A percentile compares a stretch with the other conserved stretches of the same genome.
phyloP scores from a whole-genome alignment of 2,113 vertebrate genomes.

The Poecilia latipinna region DNA sequence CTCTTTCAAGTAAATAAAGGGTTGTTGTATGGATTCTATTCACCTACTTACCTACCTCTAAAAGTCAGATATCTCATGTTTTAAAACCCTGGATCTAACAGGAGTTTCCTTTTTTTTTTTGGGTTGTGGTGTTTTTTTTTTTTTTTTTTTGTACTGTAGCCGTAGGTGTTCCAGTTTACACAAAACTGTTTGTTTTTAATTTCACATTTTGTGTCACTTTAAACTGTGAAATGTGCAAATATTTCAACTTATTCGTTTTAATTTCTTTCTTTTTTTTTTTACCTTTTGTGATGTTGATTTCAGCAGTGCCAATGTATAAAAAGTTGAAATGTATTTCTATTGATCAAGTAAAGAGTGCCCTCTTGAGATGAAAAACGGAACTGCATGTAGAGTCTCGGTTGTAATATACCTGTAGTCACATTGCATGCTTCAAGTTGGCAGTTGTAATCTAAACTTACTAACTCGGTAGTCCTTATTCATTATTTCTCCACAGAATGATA shows the following conservation, averaged over 20 bases:
- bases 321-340: background rate
- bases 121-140: background rate
- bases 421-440: too few relatives aligned
- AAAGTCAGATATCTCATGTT: background rate
- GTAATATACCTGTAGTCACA: background rate
- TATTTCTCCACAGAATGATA: too few relatives aligned
- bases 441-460: too few relatives aligned
- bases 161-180: background rate
- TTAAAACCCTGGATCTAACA: background rate
- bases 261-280: background rate
- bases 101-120: background rate
- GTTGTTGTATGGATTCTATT: too few relatives aligned
- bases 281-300: background rate
- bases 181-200: background rate
- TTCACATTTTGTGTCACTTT: background rate
- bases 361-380: slow-evolving; percentile 61
- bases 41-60: background rate
- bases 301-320: background rate
- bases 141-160: background rate
- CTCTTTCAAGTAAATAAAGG: background rate
- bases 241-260: background rate
- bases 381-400: slow-evolving; percentile 30
- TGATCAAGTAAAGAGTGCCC: slow-evolving; percentile 60
- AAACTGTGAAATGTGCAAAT: background rate
- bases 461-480: too few relatives aligned